Evolutionary conservation across 2,888 invertebrate species (phyloP), one percentile per base, ranked within the genome.

Genomic region (Athalia circularis): DNA sequence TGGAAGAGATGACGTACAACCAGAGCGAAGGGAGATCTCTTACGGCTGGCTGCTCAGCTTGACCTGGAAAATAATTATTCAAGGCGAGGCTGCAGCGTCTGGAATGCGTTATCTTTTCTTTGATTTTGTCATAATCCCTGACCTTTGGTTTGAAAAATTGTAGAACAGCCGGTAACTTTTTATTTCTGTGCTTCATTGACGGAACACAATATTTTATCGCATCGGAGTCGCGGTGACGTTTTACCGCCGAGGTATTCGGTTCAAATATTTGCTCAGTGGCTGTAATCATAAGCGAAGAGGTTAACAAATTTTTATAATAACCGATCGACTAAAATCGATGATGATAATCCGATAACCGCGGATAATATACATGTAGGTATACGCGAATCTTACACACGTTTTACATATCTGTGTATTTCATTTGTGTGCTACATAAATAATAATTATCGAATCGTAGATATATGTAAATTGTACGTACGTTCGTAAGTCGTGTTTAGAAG

Each of bases 401-500:
- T 57, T 48, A 9, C 5, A 59, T 29, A 29, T 29, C 0, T 29
- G 29, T 29, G 29, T 29, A 29, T 29, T 29, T 29, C 29, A 29
- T 29, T 29, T 29, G 2, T 29, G 29, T 29, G 29, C 29, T 29
- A 29, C 29, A 29, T 29, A 29, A 29, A 29, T 29, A 29, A 29
- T 29, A 29, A 29, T 29, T 29, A 29, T 29, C 29, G 57, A 8
- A 45, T 11, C 9, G 13, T 57, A n/a, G 7, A 43, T 52, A 59
- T 43, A 47, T n/a, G 47, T 11, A 9, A 15, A 59, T 50, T 29
- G 57, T 59, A 29, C 29, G 45, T 43, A 72, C 59, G 59, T 57
- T 72, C 72, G 57, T 72, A 59, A 59, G 72, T 45, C 45, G 72
- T 57, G 72, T 72, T 72, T 72, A 72, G 72, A 59, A 72, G 72